phyloP scores from a whole-genome alignment of 2,113 vertebrate genomes.

The Arizona elegans region DNA sequence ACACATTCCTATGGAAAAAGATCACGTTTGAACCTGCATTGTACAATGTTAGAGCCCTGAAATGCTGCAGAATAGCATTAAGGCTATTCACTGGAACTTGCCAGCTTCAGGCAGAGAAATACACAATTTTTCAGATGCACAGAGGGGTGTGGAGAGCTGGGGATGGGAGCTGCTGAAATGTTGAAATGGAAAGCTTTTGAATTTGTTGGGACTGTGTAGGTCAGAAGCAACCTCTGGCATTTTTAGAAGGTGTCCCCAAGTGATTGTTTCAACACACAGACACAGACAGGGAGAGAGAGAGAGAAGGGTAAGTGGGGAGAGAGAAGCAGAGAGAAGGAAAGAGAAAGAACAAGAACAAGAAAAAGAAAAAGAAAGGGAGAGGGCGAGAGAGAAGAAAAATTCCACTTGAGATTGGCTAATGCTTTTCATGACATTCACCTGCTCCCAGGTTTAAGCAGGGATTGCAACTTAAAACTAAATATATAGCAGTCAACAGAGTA shows the following conservation, averaged over 20 bases:
- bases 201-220: background rate
- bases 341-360: no score
- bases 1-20: constrained; percentile 63
- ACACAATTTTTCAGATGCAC: constrained; percentile 6
- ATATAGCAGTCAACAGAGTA: no score
- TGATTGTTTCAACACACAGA: background rate
- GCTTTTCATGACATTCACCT: background rate
- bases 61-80: constrained; percentile 53
- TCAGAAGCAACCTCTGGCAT: background rate
- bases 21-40: constrained; percentile 45
- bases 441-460: background rate
- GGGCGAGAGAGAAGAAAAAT: background rate
- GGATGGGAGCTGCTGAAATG: background rate
- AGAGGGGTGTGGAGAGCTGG: background rate
- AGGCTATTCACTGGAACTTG: constrained; percentile 29
- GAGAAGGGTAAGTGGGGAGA: no score
- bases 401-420: background rate
- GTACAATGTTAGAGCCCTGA: constrained; percentile 44
- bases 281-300: background rate
- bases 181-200: background rate
- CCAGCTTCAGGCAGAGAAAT: constrained; percentile 28
- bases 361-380: accelerated
- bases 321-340: no score
- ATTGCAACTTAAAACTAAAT: no score
- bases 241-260: background rate